Percentiles rank a stretch among this genome's conserved stretches.
phyloP scores from a whole-genome alignment of 2,113 vertebrate species.

The Oryzias celebensis region DNA sequence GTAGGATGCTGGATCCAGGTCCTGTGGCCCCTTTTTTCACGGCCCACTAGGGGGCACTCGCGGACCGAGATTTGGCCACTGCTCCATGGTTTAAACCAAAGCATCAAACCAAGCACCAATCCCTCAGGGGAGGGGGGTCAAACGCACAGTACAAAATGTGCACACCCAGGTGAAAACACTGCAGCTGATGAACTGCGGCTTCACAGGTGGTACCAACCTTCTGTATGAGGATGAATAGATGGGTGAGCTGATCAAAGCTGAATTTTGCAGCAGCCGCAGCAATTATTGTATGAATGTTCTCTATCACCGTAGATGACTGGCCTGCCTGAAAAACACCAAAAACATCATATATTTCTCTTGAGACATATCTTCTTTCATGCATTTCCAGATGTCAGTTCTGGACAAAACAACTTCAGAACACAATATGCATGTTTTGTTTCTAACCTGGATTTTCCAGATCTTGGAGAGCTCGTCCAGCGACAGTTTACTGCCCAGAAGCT shows the following conservation, averaged over 20 bases:
- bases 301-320: slow-evolving; percentile 97
- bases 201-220: slow-evolving; percentile 79
- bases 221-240: slow-evolving; percentile 96
- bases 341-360: not conserved
- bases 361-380: not conserved
- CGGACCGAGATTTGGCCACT: no score
- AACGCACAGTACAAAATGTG: no score
- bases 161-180: no score
- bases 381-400: not conserved
- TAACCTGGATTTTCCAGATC: slow-evolving; percentile 98
- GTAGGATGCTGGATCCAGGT: no score
- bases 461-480: slow-evolving; percentile 96
- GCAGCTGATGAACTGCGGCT: no score
- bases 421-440: slow-evolving; percentile 13
- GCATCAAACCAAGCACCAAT: no score
- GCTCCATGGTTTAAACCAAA: no score
- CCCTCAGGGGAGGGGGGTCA: no score
- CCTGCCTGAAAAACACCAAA: slow-evolving; percentile 81
- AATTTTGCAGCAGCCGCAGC: slow-evolving; percentile 98
- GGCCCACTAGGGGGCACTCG: no score
- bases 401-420: not conserved
- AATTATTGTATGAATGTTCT: slow-evolving; percentile 98
- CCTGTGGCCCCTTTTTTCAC: no score
- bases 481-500: slow-evolving; percentile 95
- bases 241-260: slow-evolving; percentile 94